Conservation (phyloP, 2,888 invertebrate species). For the Hesperia comma region DNA sequence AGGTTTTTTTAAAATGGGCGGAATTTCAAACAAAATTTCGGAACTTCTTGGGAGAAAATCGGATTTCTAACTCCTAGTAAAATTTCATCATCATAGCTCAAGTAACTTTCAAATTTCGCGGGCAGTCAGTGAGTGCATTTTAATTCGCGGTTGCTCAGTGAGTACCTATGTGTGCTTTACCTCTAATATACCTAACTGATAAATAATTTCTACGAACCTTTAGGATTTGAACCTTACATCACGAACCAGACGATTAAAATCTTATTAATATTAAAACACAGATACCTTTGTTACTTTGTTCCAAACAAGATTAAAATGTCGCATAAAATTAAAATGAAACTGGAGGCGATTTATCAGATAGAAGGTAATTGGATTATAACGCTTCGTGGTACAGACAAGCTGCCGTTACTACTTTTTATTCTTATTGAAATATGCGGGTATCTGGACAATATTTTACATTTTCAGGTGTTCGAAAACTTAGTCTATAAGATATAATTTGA, state of each 20-base stretch:
- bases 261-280: slow-evolving; percentile 20
- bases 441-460: neutral
- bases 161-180: too few relatives aligned
- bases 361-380: slow-evolving; percentile 27
- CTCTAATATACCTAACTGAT: too few relatives aligned
- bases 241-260: neutral
- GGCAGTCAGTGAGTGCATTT: too few relatives aligned
- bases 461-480: too few relatives aligned
- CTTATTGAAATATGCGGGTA: slow-evolving; percentile 1
- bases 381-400: slow-evolving; percentile 8
- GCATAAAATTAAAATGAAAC: slow-evolving; percentile 26
- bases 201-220: neutral
- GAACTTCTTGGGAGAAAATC: too few relatives aligned
- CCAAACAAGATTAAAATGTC: slow-evolving; percentile 33
- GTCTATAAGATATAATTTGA: too few relatives aligned
- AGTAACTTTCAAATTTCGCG: too few relatives aligned
- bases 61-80: too few relatives aligned
- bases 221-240: neutral
- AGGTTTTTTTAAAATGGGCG: too few relatives aligned
- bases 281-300: slow-evolving; percentile 28
- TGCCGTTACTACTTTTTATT: neutral
- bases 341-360: slow-evolving; percentile 13
- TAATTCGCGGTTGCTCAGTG: too few relatives aligned
- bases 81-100: too few relatives aligned
- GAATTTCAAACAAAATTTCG: too few relatives aligned